Evolutionary conservation across 2,888 invertebrate species (phyloP), one percentile per base, ranked within the genome.

Genomic region (Norana najaformis): DNA sequence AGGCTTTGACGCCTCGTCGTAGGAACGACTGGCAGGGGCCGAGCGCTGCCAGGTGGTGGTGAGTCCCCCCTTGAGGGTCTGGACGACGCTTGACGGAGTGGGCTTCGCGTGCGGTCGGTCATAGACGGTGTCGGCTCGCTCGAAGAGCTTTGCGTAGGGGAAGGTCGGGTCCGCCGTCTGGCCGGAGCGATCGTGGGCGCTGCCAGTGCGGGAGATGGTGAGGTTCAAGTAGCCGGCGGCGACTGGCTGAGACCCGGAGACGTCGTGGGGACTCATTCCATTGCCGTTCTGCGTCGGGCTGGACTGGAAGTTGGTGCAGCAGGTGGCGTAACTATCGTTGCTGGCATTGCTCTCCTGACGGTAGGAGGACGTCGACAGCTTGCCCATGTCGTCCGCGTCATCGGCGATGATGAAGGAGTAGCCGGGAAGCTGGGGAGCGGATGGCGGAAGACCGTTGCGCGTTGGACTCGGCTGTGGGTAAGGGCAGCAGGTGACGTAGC

Each of bases 281-380:
- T 37, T 85, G n/a, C 89, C 89, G 89, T 53, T 89, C 36, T 83
- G 89, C 0, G 83, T 83, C n/a, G 89, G 37, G 16, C 83, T 82
- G 3, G 83, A 37, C 41, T 39, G 47, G 47, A 41, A 47, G 89
- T 89, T 35, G 30, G 83, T 89, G 41, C 83, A 83, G 89, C 89
- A 89, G 20, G 89, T 83, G 89, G 82, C 89, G 89, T 89, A 89
- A n/a, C 89, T 89, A 82, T 89, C 89, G 89, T 89, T 89, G 41
- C 89, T 89, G 8, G 69, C 69, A n/a, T 69, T 69, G 82, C 89
- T 89, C 85, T 89, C 89, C 34, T 89, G 83, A 83, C 89, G 83
- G 38, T 39, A 41, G 38, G 30, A 20, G 20, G 88, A 88, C 41
- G 88, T 35, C 85, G 85, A 85, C 36, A 85, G 85, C 36, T 37